Evolutionary conservation across 2,797 vertebrate species (phyloP).

Genomic region (Coccyzus lansbergi): DNA sequence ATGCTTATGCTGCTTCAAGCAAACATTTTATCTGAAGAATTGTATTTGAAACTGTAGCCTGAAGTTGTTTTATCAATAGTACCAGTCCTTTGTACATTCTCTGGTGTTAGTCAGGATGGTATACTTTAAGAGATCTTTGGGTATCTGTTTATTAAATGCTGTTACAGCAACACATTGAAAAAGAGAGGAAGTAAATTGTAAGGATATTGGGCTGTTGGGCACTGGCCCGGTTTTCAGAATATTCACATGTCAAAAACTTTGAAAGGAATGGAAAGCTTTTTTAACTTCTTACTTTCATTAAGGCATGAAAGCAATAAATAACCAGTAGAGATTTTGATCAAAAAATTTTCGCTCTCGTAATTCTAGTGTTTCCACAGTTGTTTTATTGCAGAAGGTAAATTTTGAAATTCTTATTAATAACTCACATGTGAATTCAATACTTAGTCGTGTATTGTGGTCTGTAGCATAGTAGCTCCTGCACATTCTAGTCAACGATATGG

Average conservation of each 20-base stretch:
- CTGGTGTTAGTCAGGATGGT: neutral
- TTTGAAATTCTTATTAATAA: neutral
- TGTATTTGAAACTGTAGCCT: neutral
- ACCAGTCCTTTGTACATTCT: neutral
- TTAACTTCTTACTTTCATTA: neutral
- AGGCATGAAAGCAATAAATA: neutral
- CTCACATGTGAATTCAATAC: neutral
- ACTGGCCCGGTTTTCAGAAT: neutral
- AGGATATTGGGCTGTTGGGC: neutral
- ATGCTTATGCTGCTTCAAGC: neutral
- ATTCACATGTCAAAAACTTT: neutral
- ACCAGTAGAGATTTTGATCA: neutral
- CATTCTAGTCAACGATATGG: neutral
- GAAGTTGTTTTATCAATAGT: neutral
- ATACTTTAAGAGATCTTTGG: neutral
- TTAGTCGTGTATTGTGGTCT: neutral
- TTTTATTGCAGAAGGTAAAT: neutral
- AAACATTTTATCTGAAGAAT: neutral
- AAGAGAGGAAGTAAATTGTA: neutral
- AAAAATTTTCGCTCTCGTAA: neutral
- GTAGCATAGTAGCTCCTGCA: neutral
- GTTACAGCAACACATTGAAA: neutral
- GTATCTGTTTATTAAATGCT: neutral
- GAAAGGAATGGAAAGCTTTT: neutral
- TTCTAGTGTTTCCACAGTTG: neutral